A percentile compares a stretch with the other conserved stretches of the same genome.
phyloP scores from a whole-genome alignment of 1,140 invertebrate genomes.

The Megalonaias nervosa region DNA sequence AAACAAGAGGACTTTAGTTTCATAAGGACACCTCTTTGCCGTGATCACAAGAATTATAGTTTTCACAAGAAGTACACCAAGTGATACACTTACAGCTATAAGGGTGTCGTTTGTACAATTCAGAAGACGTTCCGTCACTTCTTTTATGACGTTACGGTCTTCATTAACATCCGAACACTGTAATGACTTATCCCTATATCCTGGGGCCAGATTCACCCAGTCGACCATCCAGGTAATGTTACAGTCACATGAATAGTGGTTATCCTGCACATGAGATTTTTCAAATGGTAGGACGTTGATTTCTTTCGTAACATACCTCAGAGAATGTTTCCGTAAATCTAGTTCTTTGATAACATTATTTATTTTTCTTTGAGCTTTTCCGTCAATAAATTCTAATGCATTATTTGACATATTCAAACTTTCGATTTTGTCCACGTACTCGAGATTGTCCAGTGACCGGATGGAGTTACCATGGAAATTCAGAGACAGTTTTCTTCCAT shows the following conservation, averaged over 20 bases:
- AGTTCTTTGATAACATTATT: slow-evolving; percentile 1
- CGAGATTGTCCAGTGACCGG: slow-evolving; percentile 16
- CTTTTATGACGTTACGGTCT: not conserved
- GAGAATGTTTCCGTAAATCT: slow-evolving; percentile 19
- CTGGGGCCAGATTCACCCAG: slow-evolving; percentile 13
- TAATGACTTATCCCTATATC: slow-evolving; percentile 6
- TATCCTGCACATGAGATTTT: slow-evolving; percentile 1
- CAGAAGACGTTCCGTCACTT: slow-evolving; percentile 3
- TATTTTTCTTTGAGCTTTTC: not conserved
- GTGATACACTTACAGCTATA: not conserved
- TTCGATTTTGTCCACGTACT: slow-evolving; percentile 26
- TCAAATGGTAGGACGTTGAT: slow-evolving; percentile 20
- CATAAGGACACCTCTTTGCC: slow-evolving; percentile 24
- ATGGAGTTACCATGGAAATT: slow-evolving; percentile 39
- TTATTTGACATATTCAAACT: slow-evolving; percentile 37
- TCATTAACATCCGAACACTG: slow-evolving; percentile 10
- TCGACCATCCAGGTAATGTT: slow-evolving; percentile 14
- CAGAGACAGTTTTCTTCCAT: slow-evolving; percentile 25
- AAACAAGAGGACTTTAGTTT: slow-evolving; percentile 18
- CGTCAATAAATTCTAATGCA: not conserved
- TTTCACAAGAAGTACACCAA: slow-evolving; percentile 3
- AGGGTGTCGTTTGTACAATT: slow-evolving; percentile 9
- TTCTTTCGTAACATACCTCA: not conserved
- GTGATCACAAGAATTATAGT: not conserved
- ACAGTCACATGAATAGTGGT: slow-evolving; percentile 25